A percentile compares a stretch with the other conserved stretches of the same genome.
phyloP scores from a whole-genome alignment of 2,888 invertebrate genomes.

The Athetis lepigone region DNA sequence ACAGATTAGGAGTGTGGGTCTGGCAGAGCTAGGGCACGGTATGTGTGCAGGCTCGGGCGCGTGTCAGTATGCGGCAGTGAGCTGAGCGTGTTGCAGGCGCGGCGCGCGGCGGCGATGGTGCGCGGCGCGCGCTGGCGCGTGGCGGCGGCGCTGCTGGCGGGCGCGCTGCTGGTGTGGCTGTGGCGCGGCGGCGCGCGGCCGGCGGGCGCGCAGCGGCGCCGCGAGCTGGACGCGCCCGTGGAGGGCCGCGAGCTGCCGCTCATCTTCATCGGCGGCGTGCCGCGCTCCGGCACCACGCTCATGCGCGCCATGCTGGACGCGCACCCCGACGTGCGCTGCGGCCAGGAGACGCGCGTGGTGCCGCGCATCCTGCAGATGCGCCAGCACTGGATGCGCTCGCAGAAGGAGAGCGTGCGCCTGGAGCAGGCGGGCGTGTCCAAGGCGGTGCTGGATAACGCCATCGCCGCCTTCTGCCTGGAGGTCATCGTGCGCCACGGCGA shows the following conservation, averaged over 20 bases:
- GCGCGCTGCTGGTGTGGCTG: slow-evolving; percentile 68
- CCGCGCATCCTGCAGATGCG: slow-evolving; percentile 98
- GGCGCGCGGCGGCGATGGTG: slow-evolving; percentile 64
- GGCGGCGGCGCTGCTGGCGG: slow-evolving; percentile 68
- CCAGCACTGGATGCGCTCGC: slow-evolving; percentile 98
- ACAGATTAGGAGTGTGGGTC: too few relatives aligned
- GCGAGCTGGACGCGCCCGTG: slow-evolving; percentile 68
- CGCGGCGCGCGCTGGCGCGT: slow-evolving; percentile 69
- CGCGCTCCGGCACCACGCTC: slow-evolving; percentile 98
- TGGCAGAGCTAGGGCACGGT: slow-evolving; percentile 37
- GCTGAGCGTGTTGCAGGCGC: slow-evolving; percentile 52
- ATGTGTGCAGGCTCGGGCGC: slow-evolving; percentile 52
- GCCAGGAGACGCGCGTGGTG: slow-evolving; percentile 99
- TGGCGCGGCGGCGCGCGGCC: slow-evolving; percentile 69
- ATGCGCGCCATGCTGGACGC: slow-evolving; percentile 99
- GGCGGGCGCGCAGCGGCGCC: slow-evolving; percentile 59
- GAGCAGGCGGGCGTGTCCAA: slow-evolving; percentile 98
- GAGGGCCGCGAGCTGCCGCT: slow-evolving; percentile 97
- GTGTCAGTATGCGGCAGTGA: slow-evolving; percentile 47
- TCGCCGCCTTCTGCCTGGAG: slow-evolving; percentile 98
- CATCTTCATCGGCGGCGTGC: slow-evolving; percentile 99
- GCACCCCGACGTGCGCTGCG: slow-evolving; percentile 98
- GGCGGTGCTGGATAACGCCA: slow-evolving; percentile 97
- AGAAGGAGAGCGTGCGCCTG: slow-evolving; percentile 96
- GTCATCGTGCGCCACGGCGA: slow-evolving; percentile 99